phyloP scores from a whole-genome alignment of 2,797 vertebrate species.

The Tangara arthus region DNA sequence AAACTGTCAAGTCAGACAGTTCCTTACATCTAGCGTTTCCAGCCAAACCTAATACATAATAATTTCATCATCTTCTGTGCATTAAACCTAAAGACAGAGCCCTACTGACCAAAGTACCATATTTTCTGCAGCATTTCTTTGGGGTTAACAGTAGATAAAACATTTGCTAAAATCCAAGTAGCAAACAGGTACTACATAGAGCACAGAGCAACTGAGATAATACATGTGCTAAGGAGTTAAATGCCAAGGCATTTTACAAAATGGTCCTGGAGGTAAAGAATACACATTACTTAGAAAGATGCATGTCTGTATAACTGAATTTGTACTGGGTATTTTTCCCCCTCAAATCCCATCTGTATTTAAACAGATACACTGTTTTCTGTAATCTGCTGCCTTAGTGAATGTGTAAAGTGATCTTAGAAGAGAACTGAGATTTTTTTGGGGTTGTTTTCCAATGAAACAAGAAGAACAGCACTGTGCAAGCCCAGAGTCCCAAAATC shows the following conservation, averaged over 20 bases:
- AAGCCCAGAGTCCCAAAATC: background rate
- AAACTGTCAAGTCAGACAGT: background rate
- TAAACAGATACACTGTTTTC: background rate
- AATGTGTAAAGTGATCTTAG: background rate
- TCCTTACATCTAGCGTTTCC: background rate
- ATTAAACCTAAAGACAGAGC: background rate
- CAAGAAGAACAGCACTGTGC: background rate
- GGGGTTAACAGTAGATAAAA: background rate
- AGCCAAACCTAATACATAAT: background rate
- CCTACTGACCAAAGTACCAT: background rate
- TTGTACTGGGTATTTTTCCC: background rate
- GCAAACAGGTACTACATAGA: background rate
- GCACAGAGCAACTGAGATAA: background rate
- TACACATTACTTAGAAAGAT: background rate
- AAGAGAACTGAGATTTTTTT: background rate
- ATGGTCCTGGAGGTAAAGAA: background rate
- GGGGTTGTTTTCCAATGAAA: background rate
- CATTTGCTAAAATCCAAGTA: background rate
- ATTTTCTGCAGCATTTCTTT: background rate
- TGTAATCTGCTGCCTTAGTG: background rate
- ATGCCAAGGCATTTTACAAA: background rate
- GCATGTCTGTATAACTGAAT: background rate
- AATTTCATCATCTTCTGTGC: background rate
- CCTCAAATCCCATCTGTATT: background rate
- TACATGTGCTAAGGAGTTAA: background rate